Conservation (phyloP, 2,888 invertebrate species). For the Linnaemya tessellans region DNA sequence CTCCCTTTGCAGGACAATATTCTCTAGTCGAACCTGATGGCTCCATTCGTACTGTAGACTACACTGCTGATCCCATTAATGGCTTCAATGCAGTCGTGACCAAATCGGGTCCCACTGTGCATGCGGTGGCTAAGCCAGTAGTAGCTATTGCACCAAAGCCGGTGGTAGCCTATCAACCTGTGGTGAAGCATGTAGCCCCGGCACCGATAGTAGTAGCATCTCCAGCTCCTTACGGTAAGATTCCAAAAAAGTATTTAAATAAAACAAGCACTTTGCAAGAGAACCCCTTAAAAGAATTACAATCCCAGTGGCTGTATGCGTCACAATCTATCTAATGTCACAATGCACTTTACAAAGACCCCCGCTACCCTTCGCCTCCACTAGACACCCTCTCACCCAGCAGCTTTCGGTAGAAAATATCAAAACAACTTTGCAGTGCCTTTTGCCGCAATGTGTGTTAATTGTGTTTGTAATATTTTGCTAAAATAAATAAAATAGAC, state of each 20-base stretch:
- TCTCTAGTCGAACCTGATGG: conserved; percentile 83
- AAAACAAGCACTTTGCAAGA: neutral
- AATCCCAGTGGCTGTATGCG: conserved; percentile 3
- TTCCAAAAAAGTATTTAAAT: neutral
- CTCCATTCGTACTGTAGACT: conserved; percentile 83
- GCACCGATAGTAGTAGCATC: conserved; percentile 79
- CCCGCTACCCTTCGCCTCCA: conserved; percentile 6
- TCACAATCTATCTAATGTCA: conserved; percentile 23
- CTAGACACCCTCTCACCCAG: conserved; percentile 9
- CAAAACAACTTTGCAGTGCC: conserved; percentile 28
- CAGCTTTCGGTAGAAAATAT: conserved; percentile 1
- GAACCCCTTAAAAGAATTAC: neutral
- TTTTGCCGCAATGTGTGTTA: conserved; percentile 50
- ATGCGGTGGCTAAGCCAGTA: conserved; percentile 81
- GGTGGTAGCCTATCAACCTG: conserved; percentile 78
- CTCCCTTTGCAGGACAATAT: conserved; percentile 79
- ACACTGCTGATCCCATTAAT: conserved; percentile 82
- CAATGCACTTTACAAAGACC: conserved; percentile 32
- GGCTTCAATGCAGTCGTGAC: conserved; percentile 83
- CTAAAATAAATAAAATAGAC: conserved; percentile 31
- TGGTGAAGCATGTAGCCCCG: conserved; percentile 77
- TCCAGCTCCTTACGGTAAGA: conserved; percentile 82
- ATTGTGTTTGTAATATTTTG: conserved; percentile 38
- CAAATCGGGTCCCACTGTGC: conserved; percentile 83
- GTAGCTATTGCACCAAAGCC: conserved; percentile 80